Conservation (phyloP, 2,888 invertebrate species). For the Sthenelais limicola region DNA sequence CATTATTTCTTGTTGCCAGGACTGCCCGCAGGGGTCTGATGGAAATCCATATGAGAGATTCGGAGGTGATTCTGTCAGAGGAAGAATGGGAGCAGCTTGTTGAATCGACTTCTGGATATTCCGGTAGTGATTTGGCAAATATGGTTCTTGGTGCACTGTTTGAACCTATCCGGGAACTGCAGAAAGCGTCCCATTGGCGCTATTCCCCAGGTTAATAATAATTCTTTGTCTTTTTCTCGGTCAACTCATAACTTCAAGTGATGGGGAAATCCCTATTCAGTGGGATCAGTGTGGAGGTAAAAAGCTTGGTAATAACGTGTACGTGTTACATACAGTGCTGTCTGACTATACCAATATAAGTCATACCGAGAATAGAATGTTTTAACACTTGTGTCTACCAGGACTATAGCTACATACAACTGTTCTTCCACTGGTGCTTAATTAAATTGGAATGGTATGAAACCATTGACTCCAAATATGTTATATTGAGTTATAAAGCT, state of each 20-base stretch:
- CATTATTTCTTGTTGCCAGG: slow-evolving; percentile 50
- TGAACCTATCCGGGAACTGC: slow-evolving; percentile 74
- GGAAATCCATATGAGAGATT: slow-evolving; percentile 63
- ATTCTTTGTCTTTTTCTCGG: not conserved
- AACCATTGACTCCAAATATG: no score
- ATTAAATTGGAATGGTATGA: no score
- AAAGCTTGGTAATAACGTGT: no score
- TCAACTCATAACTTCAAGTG: not conserved
- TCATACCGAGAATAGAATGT: no score
- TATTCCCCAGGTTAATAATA: slow-evolving; percentile 52
- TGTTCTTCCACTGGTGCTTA: no score
- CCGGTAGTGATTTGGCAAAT: slow-evolving; percentile 76
- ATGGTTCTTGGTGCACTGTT: slow-evolving; percentile 73
- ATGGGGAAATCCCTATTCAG: not conserved
- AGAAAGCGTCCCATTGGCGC: slow-evolving; percentile 62
- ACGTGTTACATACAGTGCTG: no score
- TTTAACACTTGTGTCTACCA: no score
- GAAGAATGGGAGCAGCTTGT: slow-evolving; percentile 72
- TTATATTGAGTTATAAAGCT: no score
- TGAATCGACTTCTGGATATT: slow-evolving; percentile 75
- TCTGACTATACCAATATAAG: no score
- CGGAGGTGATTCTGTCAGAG: slow-evolving; percentile 55
- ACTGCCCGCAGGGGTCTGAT: slow-evolving; percentile 64
- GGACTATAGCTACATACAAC: no score
- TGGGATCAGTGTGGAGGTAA: no score